These are phyloP conservation scores for Holacanthus passer DNA, from an alignment of 2,113 vertebrate genomes.

Conservation along the genomic window DNA sequence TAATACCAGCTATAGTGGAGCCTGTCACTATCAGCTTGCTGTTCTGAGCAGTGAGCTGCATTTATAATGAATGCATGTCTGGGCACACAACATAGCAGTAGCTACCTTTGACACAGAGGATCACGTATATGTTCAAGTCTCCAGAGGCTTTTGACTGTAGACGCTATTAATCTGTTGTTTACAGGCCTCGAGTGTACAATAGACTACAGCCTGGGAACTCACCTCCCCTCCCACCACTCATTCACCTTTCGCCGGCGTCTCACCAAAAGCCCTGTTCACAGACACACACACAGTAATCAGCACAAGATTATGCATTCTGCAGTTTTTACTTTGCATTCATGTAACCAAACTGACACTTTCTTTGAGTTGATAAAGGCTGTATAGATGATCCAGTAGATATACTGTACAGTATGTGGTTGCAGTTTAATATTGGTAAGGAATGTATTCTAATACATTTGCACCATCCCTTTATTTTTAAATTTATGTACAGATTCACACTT, in stretches of 20 bases:
- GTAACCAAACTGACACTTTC: not conserved
- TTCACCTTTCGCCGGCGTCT: slow-evolving; percentile 43
- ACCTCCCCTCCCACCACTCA: not conserved
- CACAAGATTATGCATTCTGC: slow-evolving; percentile 39
- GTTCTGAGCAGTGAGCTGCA: not conserved
- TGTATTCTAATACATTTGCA: slow-evolving; percentile 41
- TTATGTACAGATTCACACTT: slow-evolving; percentile 7
- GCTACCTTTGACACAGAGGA: slow-evolving; percentile 31
- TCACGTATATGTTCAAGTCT: not conserved
- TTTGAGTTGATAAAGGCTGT: slow-evolving; percentile 14
- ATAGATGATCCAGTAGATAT: not conserved
- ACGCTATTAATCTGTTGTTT: slow-evolving; percentile 32
- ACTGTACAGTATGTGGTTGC: not conserved
- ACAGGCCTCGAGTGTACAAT: not conserved
- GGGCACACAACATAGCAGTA: not conserved
- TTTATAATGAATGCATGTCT: not conserved
- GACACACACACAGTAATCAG: slow-evolving; percentile 24
- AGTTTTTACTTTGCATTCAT: slow-evolving; percentile 18
- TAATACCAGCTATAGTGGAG: not conserved
- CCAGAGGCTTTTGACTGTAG: not conserved
- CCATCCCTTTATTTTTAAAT: slow-evolving; percentile 50
- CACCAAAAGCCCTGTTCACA: slow-evolving; percentile 25
- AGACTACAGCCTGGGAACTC: not conserved
- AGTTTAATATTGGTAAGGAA: slow-evolving; percentile 26
- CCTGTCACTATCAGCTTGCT: not conserved